phyloP scores from a whole-genome alignment of 2,888 invertebrate genomes.

The Synergus japonicus region DNA sequence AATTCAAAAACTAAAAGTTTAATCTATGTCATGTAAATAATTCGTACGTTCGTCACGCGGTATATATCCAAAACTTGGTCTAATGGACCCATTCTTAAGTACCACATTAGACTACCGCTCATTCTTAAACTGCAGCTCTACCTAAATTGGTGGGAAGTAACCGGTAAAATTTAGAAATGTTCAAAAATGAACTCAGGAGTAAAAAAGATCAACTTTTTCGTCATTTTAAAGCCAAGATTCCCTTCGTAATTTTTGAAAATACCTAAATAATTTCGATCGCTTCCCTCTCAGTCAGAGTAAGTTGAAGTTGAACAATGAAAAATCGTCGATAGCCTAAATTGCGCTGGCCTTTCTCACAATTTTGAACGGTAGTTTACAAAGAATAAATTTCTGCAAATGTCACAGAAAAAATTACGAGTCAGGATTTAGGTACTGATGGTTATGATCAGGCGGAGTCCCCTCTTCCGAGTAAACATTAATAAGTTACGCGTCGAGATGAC shows the following conservation, averaged over 20 bases:
- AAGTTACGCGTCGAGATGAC: neutral
- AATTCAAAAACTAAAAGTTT: neutral
- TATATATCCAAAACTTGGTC: conserved; percentile 11
- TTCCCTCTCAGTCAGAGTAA: neutral
- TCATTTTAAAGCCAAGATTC: too few relatives aligned
- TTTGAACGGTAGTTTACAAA: neutral
- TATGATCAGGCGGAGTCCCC: conserved; percentile 55
- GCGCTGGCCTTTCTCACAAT: neutral
- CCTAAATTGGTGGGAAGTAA: neutral
- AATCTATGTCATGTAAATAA: neutral
- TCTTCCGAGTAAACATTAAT: conserved; percentile 34
- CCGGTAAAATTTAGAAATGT: neutral
- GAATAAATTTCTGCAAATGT: conserved; percentile 2
- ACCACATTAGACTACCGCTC: neutral
- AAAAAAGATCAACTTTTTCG: too few relatives aligned
- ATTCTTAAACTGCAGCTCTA: neutral
- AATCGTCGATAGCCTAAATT: neutral
- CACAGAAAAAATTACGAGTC: neutral
- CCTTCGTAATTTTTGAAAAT: too few relatives aligned
- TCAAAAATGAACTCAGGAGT: too few relatives aligned
- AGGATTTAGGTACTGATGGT: conserved; percentile 50
- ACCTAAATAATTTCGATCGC: neutral
- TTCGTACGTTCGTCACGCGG: conserved; percentile 36
- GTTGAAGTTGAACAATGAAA: neutral
- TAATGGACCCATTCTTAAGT: conserved; percentile 21